Conservation (phyloP, 1,140 invertebrate species). For the Trachymyrmex septentrionalis region DNA sequence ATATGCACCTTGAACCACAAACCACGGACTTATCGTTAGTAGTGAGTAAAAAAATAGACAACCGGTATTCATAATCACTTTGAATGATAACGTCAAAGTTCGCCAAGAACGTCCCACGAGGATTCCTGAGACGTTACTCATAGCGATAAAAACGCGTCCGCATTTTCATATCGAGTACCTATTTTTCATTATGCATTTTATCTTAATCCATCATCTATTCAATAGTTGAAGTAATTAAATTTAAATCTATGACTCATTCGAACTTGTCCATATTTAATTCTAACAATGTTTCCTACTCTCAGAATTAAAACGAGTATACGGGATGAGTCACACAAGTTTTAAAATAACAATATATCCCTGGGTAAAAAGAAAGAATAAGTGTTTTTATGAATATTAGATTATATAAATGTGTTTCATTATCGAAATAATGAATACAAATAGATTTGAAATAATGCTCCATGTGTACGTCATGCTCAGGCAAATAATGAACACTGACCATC, state of each 20-base stretch:
- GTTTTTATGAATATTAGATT: too few species aligned
- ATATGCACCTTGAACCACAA: conserved; percentile 35
- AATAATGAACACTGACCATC: too few species aligned
- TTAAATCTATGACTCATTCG: background rate
- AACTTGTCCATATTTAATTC: background rate
- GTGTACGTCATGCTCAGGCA: too few species aligned
- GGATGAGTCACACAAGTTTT: too few species aligned
- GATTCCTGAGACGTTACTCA: conserved; percentile 35
- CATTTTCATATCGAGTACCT: background rate
- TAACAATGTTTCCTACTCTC: background rate
- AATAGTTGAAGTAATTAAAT: background rate
- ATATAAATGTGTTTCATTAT: too few species aligned
- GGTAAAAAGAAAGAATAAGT: too few species aligned
- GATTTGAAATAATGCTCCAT: too few species aligned
- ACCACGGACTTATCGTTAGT: background rate
- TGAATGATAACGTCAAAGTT: conserved; percentile 38
- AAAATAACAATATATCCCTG: too few species aligned
- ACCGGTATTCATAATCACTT: background rate
- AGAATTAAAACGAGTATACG: background rate
- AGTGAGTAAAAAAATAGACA: background rate
- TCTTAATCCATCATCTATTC: background rate
- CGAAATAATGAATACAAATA: too few species aligned
- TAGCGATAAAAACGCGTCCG: background rate
- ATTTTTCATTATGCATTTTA: background rate
- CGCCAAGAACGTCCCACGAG: background rate